Percentiles rank a stretch among this genome's conserved stretches.
Conservation (phyloP, 2,113 vertebrate species). For the Paradoxurus hermaphroditus region DNA sequence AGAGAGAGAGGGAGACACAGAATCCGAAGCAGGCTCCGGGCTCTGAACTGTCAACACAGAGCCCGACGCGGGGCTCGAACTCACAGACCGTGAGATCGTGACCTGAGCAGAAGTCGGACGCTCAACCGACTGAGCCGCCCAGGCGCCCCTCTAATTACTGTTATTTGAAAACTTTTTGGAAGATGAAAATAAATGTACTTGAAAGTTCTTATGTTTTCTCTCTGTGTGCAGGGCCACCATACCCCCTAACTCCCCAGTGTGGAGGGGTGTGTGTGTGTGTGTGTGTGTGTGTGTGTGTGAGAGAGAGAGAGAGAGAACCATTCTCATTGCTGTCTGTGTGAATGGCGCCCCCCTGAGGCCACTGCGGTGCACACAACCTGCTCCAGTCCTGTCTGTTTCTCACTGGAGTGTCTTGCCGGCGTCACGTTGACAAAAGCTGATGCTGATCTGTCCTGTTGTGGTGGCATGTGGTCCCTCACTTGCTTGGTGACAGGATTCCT, state of each 20-base stretch:
- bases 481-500: background rate
- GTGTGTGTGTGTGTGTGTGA: too few species aligned
- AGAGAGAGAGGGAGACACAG: too few species aligned
- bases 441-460: background rate
- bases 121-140: too few species aligned
- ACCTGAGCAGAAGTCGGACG: too few species aligned
- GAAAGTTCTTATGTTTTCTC: background rate
- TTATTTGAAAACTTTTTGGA: background rate
- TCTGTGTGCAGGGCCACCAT: background rate
- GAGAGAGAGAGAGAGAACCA: too few species aligned
- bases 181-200: background rate
- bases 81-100: fast-evolving
- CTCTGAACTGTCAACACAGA: too few species aligned
- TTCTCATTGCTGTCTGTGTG: background rate
- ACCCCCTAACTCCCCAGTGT: background rate
- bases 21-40: too few species aligned
- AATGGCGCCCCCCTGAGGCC: background rate
- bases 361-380: background rate
- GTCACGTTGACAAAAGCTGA: background rate
- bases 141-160: background rate
- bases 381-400: background rate
- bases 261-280: background rate
- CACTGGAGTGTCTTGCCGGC: too few species aligned
- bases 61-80: fast-evolving
- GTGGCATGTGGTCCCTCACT: background rate